Conservation (phyloP, 2,888 invertebrate genomes). For the Chymomyza caudatula region DNA sequence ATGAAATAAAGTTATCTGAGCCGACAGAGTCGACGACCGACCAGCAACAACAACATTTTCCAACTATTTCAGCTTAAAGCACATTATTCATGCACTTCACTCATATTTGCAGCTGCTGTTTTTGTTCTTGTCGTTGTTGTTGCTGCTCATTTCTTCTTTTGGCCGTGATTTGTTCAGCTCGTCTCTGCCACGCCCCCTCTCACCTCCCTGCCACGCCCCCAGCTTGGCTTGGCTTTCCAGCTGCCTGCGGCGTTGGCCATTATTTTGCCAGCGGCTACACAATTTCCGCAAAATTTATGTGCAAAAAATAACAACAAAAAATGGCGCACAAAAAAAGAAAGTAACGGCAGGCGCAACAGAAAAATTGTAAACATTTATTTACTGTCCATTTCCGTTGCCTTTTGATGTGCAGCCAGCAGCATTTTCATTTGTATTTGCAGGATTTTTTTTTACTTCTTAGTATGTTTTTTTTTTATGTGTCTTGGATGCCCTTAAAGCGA, state of each 20-base stretch:
- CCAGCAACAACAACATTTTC: slow-evolving; percentile 2
- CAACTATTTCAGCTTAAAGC: slow-evolving; percentile 29
- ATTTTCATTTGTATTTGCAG: slow-evolving; percentile 38
- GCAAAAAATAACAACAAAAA: slow-evolving; percentile 31
- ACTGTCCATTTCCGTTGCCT: slow-evolving; percentile 69
- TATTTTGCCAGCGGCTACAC: slow-evolving; percentile 44
- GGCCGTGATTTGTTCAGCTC: slow-evolving; percentile 40
- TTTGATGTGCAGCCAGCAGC: slow-evolving; percentile 38
- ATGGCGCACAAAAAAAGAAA: slow-evolving; percentile 7
- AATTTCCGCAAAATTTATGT: slow-evolving; percentile 63
- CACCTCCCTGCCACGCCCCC: not conserved
- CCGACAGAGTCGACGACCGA: not conserved
- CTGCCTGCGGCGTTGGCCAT: slow-evolving; percentile 29
- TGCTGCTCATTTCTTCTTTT: slow-evolving; percentile 19
- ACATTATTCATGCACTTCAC: slow-evolving; percentile 51
- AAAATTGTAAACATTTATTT: slow-evolving; percentile 72
- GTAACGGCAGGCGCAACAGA: slow-evolving; percentile 39
- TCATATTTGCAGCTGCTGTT: slow-evolving; percentile 22
- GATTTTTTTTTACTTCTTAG: slow-evolving; percentile 18
- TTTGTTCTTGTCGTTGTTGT: too few relatives aligned
- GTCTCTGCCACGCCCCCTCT: not conserved
- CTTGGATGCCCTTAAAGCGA: not conserved
- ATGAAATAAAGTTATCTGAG: slow-evolving; percentile 3
- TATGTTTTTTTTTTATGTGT: not conserved
- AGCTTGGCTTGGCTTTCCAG: not conserved